These are phyloP conservation scores for Brachyptera putata DNA, from an alignment of 2,888 invertebrate genomes.

Conservation along the genomic window DNA sequence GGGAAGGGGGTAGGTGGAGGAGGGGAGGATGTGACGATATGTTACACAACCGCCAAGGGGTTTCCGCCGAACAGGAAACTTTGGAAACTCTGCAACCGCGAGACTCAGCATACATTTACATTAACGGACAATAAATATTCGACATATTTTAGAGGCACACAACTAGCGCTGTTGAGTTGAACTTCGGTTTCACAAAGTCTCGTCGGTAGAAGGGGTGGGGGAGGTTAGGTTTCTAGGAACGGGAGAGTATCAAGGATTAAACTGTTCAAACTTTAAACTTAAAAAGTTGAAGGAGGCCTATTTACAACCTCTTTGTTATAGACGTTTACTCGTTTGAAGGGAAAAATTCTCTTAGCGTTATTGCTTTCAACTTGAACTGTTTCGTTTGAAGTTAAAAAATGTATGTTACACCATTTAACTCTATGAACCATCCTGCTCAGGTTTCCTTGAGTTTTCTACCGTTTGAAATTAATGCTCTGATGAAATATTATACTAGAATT, in stretches of 20 bases:
- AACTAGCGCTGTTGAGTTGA: background rate
- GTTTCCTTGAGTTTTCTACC: no score
- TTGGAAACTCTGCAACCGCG: conserved; percentile 13
- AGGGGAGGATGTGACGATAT: background rate
- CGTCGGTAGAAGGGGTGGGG: background rate
- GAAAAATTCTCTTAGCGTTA: no score
- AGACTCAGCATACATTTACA: conserved; percentile 12
- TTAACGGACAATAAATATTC: conserved; percentile 21
- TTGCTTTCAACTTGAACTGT: no score
- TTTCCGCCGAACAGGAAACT: background rate
- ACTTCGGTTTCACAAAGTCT: background rate
- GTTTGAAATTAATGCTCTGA: no score
- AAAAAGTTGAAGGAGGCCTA: conserved; percentile 9
- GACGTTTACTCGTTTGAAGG: no score
- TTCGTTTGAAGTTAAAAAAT: no score
- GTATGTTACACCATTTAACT: no score
- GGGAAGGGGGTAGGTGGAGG: no score
- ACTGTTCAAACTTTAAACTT: conserved; percentile 20
- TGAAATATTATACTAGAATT: no score
- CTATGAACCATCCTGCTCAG: no score
- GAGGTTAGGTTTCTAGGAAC: background rate
- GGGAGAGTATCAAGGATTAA: conserved; percentile 2
- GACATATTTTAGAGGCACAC: conserved; percentile 13
- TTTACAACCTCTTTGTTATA: no score
- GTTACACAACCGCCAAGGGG: conserved; percentile 13